phyloP scores from a whole-genome alignment of 2,113 vertebrate species.

The Paedocypris sp. region DNA sequence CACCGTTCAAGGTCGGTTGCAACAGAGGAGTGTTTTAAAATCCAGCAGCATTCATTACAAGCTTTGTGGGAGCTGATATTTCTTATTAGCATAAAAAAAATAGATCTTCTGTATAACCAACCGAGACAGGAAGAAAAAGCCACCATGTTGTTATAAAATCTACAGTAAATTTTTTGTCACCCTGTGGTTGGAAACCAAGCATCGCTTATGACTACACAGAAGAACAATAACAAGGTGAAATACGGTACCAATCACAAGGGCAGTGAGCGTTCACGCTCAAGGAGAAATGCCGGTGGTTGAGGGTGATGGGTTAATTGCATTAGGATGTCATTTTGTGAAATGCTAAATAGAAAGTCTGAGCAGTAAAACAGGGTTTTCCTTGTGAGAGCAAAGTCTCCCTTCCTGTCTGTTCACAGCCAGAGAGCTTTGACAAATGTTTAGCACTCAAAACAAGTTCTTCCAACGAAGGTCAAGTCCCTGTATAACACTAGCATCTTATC shows the following conservation, averaged over 20 bases:
- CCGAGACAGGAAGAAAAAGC: no score
- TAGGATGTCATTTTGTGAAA: conserved; percentile 35
- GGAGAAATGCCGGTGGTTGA: neutral
- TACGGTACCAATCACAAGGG: neutral
- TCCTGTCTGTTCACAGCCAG: neutral
- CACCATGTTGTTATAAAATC: no score
- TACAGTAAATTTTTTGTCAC: neutral
- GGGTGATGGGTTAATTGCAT: conserved; percentile 33
- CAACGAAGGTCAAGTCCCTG: conserved; percentile 14
- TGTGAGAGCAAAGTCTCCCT: neutral
- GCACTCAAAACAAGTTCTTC: conserved; percentile 5
- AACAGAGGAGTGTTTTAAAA: no score
- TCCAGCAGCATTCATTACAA: no score
- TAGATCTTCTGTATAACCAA: no score
- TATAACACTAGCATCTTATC: conserved; percentile 14
- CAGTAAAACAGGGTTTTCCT: neutral
- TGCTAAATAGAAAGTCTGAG: conserved; percentile 1
- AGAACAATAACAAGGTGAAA: conserved; percentile 10
- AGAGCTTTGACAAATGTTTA: neutral
- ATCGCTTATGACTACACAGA: neutral
- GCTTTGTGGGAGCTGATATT: no score
- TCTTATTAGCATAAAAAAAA: no score
- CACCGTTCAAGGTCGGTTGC: neutral
- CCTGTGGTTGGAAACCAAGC: neutral
- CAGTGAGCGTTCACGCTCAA: neutral